These are phyloP conservation scores for Hetaerina titia DNA, from an alignment of 2,888 invertebrate species.

Conservation along the genomic window DNA sequence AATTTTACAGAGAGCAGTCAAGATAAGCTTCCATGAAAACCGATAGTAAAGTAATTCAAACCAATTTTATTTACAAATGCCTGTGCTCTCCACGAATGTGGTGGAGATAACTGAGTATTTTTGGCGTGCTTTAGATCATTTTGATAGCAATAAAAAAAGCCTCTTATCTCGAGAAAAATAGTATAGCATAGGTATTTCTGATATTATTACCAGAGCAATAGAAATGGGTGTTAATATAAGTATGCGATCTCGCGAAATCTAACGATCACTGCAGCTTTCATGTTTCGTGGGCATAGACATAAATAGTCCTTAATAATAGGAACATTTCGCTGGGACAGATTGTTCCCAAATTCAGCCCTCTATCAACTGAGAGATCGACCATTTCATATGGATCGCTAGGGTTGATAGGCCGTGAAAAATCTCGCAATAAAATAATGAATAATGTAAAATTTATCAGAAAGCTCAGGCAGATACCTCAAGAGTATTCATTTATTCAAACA, in stretches of 20 bases:
- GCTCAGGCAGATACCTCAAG: neutral
- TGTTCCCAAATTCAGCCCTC: neutral
- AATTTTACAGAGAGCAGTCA: no score
- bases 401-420: neutral
- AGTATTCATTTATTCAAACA: neutral
- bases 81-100: neutral
- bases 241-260: neutral
- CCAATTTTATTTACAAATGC: no score
- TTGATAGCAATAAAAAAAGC: neutral
- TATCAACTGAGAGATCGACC: neutral
- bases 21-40: no score
- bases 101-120: neutral
- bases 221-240: neutral
- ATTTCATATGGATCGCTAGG: neutral
- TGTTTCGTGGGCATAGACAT: neutral
- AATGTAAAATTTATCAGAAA: neutral
- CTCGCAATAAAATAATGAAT: neutral
- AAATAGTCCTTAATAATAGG: constrained; percentile 1
- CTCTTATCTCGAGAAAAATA: neutral
- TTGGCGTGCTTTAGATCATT: neutral
- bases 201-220: neutral
- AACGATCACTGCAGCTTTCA: neutral
- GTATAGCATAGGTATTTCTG: neutral
- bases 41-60: no score
- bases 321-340: neutral